phyloP scores from a whole-genome alignment of 1,140 invertebrate genomes.

The Bombus turneri region DNA sequence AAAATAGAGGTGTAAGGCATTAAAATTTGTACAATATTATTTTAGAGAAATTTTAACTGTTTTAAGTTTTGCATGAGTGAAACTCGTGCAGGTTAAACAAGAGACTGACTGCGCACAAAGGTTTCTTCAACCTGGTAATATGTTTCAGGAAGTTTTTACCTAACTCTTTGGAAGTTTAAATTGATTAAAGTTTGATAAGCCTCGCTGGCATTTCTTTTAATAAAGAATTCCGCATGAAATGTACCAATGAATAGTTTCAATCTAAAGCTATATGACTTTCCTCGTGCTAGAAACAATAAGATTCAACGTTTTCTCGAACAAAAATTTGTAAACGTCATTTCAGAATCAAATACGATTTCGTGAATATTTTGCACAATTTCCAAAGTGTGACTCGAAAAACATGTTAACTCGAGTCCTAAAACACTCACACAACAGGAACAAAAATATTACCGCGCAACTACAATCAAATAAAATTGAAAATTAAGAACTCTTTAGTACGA shows the following conservation, averaged over 20 bases:
- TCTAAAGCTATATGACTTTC: background rate
- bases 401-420: background rate
- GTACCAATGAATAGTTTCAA: slow-evolving; percentile 7
- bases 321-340: background rate
- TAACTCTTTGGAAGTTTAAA: slow-evolving; percentile 29
- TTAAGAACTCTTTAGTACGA: background rate
- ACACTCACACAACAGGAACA: no score
- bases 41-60: background rate
- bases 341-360: background rate
- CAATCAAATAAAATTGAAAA: background rate
- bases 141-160: slow-evolving; percentile 15
- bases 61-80: background rate
- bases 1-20: background rate
- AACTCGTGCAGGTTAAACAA: slow-evolving; percentile 1
- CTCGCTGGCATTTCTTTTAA: slow-evolving; percentile 16
- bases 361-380: background rate
- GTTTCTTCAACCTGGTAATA: slow-evolving; percentile 15
- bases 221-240: slow-evolving; percentile 20
- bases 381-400: no score
- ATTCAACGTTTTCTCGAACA: no score
- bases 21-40: background rate
- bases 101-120: background rate
- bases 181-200: slow-evolving; percentile 31
- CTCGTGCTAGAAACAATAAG: background rate
- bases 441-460: background rate